phyloP scores from a whole-genome alignment of 2,888 invertebrate species.

The Uropetala carovei region DNA sequence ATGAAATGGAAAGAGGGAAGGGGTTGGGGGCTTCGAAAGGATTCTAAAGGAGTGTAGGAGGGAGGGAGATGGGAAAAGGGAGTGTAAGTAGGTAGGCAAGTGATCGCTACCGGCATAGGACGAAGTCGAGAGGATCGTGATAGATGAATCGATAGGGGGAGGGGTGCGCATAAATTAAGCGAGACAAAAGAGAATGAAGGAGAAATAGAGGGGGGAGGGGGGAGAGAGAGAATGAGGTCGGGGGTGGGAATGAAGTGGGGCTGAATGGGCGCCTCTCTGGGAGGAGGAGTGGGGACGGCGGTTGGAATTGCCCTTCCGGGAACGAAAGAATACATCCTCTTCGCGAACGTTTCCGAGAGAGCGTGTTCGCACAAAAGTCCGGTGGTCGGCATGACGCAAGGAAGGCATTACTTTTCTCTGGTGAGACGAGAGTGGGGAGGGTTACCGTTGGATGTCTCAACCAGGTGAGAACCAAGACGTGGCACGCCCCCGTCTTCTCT shows the following conservation, averaged over 20 bases:
- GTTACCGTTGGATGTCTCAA: conserved; percentile 56
- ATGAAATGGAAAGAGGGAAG: neutral
- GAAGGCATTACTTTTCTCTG: conserved; percentile 60
- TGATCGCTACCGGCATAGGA: conserved; percentile 47
- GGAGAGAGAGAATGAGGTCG: neutral
- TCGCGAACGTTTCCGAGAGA: neutral
- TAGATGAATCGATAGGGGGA: conserved; percentile 54
- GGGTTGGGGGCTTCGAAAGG: too few relatives aligned
- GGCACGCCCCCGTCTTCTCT: conserved; percentile 8
- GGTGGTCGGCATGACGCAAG: conserved; percentile 53
- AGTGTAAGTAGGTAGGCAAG: neutral
- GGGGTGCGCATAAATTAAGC: conserved; percentile 47
- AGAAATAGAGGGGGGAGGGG: neutral
- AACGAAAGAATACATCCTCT: conserved; percentile 31
- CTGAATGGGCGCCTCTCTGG: neutral
- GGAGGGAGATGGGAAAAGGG: neutral
- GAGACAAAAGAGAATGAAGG: conserved; percentile 40
- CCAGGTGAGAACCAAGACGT: conserved; percentile 38
- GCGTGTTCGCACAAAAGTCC: conserved; percentile 55
- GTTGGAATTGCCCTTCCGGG: conserved; percentile 48
- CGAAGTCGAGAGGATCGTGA: conserved; percentile 41
- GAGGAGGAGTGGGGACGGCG: neutral
- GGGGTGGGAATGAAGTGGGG: neutral
- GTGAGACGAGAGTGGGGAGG: neutral
- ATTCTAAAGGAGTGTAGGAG: too few relatives aligned